phyloP scores from a whole-genome alignment of 1,140 invertebrate species.

The Drosophila persimilis region DNA sequence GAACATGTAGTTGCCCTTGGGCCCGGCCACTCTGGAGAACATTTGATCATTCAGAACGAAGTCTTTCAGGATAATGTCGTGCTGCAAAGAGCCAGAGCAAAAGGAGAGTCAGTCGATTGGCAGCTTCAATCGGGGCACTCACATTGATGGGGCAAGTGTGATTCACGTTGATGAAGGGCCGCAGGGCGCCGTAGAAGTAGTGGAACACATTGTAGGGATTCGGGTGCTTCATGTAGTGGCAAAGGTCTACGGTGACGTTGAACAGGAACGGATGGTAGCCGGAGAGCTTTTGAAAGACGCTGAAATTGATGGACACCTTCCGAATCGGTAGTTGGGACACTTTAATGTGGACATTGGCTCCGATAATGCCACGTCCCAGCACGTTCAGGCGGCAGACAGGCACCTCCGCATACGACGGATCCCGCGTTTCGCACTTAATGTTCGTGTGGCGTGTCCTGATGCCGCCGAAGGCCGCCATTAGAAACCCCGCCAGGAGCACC shows the following conservation, averaged over 20 bases:
- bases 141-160: constrained; percentile 33
- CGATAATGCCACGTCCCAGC: constrained; percentile 33
- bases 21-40: constrained; percentile 6
- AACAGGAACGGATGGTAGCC: constrained; percentile 46
- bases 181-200: constrained; percentile 11
- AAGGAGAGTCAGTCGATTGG: too few relatives aligned
- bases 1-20: constrained; percentile 19
- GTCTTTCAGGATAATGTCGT: constrained; percentile 26
- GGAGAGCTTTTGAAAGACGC: constrained; percentile 23
- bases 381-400: constrained; percentile 18
- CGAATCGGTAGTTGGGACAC: neutral
- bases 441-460: constrained; percentile 25
- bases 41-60: constrained; percentile 30
- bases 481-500: neutral
- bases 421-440: neutral
- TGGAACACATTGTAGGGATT: constrained; percentile 21
- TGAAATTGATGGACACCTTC: neutral
- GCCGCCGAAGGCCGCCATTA: neutral
- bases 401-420: too few relatives aligned
- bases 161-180: constrained; percentile 27
- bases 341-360: constrained; percentile 10
- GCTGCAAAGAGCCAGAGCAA: neutral
- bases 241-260: constrained; percentile 23
- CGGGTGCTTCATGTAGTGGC: constrained; percentile 21
- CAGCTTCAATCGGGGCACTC: neutral